Evolutionary conservation across 2,797 vertebrate species (phyloP).

Genomic region (Otus scops): DNA sequence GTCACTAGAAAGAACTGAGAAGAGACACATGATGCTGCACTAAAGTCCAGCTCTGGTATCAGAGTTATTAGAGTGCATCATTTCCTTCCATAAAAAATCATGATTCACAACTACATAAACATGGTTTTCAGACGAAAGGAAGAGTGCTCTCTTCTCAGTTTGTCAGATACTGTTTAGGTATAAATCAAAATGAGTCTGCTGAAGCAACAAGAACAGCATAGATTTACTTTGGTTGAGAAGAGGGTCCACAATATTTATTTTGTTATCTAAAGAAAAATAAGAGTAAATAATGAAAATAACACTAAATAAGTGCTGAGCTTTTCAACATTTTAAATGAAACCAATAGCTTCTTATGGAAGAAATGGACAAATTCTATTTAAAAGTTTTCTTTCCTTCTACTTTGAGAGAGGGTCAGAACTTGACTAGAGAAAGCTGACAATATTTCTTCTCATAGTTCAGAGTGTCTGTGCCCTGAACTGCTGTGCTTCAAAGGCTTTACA

Average conservation of each 20-base stretch:
- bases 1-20: neutral
- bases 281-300: neutral
- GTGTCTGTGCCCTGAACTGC: neutral
- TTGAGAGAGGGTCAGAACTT: neutral
- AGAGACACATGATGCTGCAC: neutral
- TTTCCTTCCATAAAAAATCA: neutral
- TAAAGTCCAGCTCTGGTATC: neutral
- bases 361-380: neutral
- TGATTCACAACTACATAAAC: neutral
- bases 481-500: neutral
- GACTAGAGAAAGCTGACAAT: neutral
- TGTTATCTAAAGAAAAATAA: neutral
- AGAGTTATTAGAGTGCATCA: neutral
- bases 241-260: neutral
- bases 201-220: neutral
- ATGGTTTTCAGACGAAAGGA: neutral
- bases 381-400: neutral
- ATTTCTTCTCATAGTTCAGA: neutral
- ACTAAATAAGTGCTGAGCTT: neutral
- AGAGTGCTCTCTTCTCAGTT: neutral
- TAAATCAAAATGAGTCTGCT: neutral
- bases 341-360: neutral
- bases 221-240: neutral
- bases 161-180: neutral
- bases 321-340: neutral